Evolutionary conservation across 2,888 invertebrate genomes (phyloP), one percentile per base, ranked within the genome.

Genomic region (Aphidoletes aphidimyza): DNA sequence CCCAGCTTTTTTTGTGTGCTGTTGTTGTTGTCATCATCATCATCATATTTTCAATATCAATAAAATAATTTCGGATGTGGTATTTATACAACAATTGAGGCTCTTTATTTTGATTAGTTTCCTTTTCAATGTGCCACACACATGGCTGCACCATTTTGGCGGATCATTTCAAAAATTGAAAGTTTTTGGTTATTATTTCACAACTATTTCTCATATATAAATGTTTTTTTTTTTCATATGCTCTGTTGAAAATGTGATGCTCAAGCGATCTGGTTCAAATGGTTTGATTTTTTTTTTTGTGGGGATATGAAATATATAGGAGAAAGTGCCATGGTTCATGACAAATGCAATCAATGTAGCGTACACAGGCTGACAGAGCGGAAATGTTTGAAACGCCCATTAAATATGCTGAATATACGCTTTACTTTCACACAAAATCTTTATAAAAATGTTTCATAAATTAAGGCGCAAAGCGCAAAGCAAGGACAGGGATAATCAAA

Each of bases 341-440:
- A 69, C 69, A 69, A 69, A 30, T 30, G 69, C 69, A 69, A 30
- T 69, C 69, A 69, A 69, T 69, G 30, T 69, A 54, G 5, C 22
- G 30, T 26, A 30, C 30, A 69, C 34, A 34, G 34, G n/a, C 69
- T 22, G 30, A 30, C 69, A 14, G 34, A 69, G 34, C 69, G 69
- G 69, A 69, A 69, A 69, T 69, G 69, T 69, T 69, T 69, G 30
- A n/a, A 69, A 69, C 69, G 69, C 69, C 69, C 69, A 69, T 69
- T 14, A 14, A 26, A 30, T 14, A 54, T 30, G 17, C n/a, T n/a
- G n/a, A n/a, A 26, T 22, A 69, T 69, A 30, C 69, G 69, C 2
- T 69, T 69, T 14, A 69, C 69, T 69, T 69, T 69, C 69, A 69
- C 69, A 30, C 3, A 69, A 26, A 69, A 69, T 30, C 26, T 69